phyloP scores from a whole-genome alignment of 2,113 vertebrate species.

The Microcebus ravelobensis region DNA sequence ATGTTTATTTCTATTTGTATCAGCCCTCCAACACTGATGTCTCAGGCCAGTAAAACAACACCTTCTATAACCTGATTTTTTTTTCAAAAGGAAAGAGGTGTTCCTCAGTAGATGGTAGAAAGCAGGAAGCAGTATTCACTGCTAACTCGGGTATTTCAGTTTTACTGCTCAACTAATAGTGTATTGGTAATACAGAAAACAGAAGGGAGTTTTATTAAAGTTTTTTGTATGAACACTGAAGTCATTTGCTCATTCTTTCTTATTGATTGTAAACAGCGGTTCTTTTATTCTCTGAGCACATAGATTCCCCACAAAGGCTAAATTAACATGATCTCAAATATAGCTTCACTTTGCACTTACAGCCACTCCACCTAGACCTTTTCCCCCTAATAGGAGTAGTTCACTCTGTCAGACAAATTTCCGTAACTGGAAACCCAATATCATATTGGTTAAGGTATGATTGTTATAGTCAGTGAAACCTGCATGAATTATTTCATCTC shows the following conservation, averaged over 20 bases:
- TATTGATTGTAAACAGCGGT: background rate
- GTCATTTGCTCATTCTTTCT: background rate
- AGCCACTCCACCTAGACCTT: background rate
- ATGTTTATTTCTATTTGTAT: background rate
- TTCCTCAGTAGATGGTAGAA: background rate
- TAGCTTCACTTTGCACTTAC: background rate
- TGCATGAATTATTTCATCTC: background rate
- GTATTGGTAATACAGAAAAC: background rate
- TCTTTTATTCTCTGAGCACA: background rate
- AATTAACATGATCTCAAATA: background rate
- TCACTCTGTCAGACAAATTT: background rate
- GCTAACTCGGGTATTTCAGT: background rate
- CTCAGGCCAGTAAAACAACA: background rate
- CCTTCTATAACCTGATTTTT: background rate
- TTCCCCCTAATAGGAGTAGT: background rate
- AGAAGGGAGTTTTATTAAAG: background rate
- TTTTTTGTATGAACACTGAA: background rate
- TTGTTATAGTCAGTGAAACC: background rate
- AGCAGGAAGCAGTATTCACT: background rate
- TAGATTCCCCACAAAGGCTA: background rate
- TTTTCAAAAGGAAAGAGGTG: background rate
- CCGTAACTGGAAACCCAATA: background rate
- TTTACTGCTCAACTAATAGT: background rate
- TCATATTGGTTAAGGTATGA: background rate
- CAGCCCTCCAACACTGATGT: background rate